Base-by-base conservation (phyloP, 1,140 invertebrate genomes). In the Bombus impatiens region DNA sequence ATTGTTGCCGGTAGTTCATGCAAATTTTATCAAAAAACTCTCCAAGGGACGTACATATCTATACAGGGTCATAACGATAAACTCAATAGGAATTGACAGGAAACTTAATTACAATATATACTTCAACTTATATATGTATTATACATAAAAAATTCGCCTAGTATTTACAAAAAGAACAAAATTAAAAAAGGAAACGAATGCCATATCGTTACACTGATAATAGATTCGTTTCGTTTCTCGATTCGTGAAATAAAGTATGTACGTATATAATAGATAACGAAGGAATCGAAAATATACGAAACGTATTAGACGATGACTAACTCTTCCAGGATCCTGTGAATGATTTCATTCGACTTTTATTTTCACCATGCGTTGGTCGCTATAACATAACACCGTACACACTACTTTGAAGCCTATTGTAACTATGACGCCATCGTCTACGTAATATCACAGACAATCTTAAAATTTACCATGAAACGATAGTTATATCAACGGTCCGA, bases 371-470 rank as follows among this genome's bases (percentile, higher is more conserved):
- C n/a, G 67, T 44, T 35, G 53, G 44, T 67, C 28, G 62, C 76
- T 88, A 88, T 6, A 75, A 77, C 35, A 8, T 37, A 76, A 79
- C 22, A 28, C 18, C 44, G 32, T 22, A 13, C 8, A 84, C 15
- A 13, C 22, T n/a, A 37, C 65, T 35, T 72, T 75, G 65, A 86
- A 86, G 78, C 68, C 85, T 87, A 87, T 78, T 81, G 84, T 74
- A 81, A 89, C 65, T 78, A 87, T 59, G 72, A 67, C 44, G 75
- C 71, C 71, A 89, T 90, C 82, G 67, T 82, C 86, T 88, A 88
- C 86, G 72, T 90, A 86, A 90, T 90, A 90, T 90, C 89, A 88
- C 88, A 90, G 89, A 89, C 76, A 90, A 88, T 88, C 83, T 82
- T 83, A 83, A 87, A 71, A 32, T 87, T 75, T 89, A 86, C 35